Evolutionary conservation across 2,113 vertebrate genomes (phyloP), one percentile per base, ranked within the genome.

Genomic region (Eidolon helvum): DNA sequence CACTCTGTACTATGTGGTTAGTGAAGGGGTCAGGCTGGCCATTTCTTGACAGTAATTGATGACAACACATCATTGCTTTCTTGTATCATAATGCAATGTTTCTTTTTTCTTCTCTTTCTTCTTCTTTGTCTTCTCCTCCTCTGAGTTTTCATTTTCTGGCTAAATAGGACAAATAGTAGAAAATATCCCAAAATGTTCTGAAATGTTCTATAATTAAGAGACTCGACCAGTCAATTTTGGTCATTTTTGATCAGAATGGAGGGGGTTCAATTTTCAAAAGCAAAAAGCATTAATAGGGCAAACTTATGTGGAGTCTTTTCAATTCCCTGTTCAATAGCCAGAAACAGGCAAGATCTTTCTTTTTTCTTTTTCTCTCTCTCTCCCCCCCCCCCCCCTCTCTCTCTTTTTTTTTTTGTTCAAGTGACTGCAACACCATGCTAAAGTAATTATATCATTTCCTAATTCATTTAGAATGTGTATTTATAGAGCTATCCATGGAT

Each of bases 371-470:
- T 50, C 50, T 50, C 15, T 48, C 50, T 50, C 15, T 3, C 3
- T 50, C 48, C n/a, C n/a, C n/a, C n/a, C n/a, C n/a, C n/a, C n/a
- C n/a, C n/a, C n/a, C n/a, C n/a, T 48, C 45, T 48, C 33, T 35
- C n/a, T 21, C 35, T 33, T 55, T 66, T 43, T 71, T 22, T 80
- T 26, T 92, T 92, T 75, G 71, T 91, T 78, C 18, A 53, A 97
- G 68, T 84, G 87, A 92, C 84, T 92, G 66, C 71, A 95, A 61
- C 71, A 48, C 90, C 95, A 93, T 93, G 50, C 79, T 96, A 97
- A 97, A 94, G 69, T 89, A 95, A 97, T 97, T 95, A 97, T 65
- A 69, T 75, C 78, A 82, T 97, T 97, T 98, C 96, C 94, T 96
- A 87, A 96, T 94, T 95, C 90, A 90, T 95, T 84, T 90, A 91